Conservation (phyloP, 2,888 invertebrate genomes). For the Sinhomidia bicolor region DNA sequence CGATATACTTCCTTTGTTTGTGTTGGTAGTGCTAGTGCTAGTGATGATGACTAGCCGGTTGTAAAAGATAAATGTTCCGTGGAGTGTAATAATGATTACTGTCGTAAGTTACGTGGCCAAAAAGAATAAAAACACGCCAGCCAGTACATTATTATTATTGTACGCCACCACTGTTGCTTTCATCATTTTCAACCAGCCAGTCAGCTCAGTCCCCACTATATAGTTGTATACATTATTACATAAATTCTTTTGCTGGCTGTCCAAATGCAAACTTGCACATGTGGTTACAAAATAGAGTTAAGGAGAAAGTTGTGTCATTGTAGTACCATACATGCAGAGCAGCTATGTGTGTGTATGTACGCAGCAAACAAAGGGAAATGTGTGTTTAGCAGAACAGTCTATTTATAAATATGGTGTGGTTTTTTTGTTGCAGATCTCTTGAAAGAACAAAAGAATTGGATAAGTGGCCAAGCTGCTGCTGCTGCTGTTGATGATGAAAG, state of each 20-base stretch:
- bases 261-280: neutral
- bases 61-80: constrained; percentile 60
- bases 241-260: too few relatives aligned
- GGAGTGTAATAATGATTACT: constrained; percentile 58
- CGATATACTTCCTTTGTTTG: constrained; percentile 37
- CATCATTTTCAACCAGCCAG: constrained; percentile 5
- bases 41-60: constrained; percentile 33
- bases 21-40: neutral
- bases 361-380: neutral
- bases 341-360: neutral
- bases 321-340: neutral
- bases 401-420: neutral
- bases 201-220: neutral
- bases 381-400: neutral
- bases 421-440: neutral
- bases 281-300: neutral
- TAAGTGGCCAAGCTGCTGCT: neutral
- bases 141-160: neutral
- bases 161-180: constrained; percentile 38
- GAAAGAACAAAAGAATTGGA: neutral
- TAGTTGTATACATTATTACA: neutral
- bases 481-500: constrained; percentile 42
- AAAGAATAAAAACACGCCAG: constrained; percentile 12
- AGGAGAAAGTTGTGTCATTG: neutral
- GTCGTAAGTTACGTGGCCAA: constrained; percentile 48